Base-by-base conservation (phyloP, 1,140 invertebrate species). In the Drosophila aff. region DNA sequence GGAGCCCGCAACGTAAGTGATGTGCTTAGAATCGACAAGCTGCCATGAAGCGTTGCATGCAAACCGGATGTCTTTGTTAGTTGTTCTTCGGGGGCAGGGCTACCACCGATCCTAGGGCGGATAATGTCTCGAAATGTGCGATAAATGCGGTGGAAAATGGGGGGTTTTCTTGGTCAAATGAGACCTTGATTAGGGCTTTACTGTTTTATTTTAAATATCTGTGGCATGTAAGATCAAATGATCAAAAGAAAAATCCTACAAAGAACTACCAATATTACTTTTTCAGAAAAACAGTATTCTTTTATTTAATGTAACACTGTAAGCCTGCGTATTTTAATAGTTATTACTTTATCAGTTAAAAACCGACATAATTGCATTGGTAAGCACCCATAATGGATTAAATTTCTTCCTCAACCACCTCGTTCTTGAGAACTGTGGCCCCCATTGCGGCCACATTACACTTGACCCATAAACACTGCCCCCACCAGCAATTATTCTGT, bases 21-120 rank as follows among this genome's bases (percentile, higher is more conserved):
- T 89, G 83, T 89, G 85, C 73, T 81, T 84, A 79, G 85, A 89
- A 87, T 89, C 81, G 85, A 81, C 84, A 89, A 87, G 85, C 68
- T 76, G 77, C 75, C 73, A 80, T 40, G 60, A 52, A 46, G 63
- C 62, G 62, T 59, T 60, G 79, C 74, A 81, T 58, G 46, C 76
- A 10, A 87, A 75, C 84, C 84, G 84, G 84, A 87, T 87, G 84
- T 87, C 81, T 89, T 79, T 74, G 76, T 82, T 69, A 52, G 55
- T 31, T 52, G 38, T 73, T 74, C 55, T 60, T 63, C 16, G 28
- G 38, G 23, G 33, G 16, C 18, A 33, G n/a, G 36, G 23, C 40
- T 41, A 28, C 38, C 63, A 44, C n/a, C n/a, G 52, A 73, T 73
- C 69, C 69, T 73, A 11, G 23, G 41, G 13, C 31, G 52, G 67